Conservation (phyloP, 1,140 invertebrate species). For the Tetramorium alpestre region DNA sequence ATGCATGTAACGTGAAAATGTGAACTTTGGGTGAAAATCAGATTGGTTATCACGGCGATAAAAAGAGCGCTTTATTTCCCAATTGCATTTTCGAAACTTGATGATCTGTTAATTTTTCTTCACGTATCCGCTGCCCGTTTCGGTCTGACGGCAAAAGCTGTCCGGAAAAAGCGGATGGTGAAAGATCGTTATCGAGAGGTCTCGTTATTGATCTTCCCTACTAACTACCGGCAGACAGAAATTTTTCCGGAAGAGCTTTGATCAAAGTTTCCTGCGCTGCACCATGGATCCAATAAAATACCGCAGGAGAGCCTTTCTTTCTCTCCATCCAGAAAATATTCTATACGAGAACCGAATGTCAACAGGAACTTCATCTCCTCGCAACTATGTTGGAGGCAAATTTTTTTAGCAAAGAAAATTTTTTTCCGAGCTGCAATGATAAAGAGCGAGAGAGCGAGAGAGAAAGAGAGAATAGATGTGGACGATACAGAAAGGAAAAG, state of each 20-base stretch:
- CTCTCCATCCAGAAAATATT: neutral
- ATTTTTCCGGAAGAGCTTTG: slow-evolving; percentile 48
- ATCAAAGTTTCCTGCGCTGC: slow-evolving; percentile 9
- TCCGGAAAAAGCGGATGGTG: neutral
- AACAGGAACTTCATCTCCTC: slow-evolving; percentile 26
- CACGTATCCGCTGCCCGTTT: neutral
- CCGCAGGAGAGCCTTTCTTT: slow-evolving; percentile 31
- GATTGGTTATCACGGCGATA: neutral
- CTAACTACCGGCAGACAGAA: slow-evolving; percentile 27
- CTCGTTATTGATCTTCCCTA: slow-evolving; percentile 13
- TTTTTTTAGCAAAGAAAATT: slow-evolving; percentile 55
- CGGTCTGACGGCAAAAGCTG: neutral
- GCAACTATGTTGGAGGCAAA: slow-evolving; percentile 33
- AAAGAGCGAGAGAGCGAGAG: neutral
- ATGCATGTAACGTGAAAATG: neutral
- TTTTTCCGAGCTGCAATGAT: neutral
- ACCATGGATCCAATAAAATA: slow-evolving; percentile 34
- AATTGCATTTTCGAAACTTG: slow-evolving; percentile 4
- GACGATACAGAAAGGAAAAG: neutral
- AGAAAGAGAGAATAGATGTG: neutral
- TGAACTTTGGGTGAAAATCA: neutral
- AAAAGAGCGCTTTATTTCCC: slow-evolving; percentile 11
- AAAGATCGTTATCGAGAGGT: slow-evolving; percentile 44
- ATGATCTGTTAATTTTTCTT: slow-evolving; percentile 4
- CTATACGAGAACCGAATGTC: neutral